Conservation (phyloP, 2,888 invertebrate genomes). For the Miltochrista miniata region DNA sequence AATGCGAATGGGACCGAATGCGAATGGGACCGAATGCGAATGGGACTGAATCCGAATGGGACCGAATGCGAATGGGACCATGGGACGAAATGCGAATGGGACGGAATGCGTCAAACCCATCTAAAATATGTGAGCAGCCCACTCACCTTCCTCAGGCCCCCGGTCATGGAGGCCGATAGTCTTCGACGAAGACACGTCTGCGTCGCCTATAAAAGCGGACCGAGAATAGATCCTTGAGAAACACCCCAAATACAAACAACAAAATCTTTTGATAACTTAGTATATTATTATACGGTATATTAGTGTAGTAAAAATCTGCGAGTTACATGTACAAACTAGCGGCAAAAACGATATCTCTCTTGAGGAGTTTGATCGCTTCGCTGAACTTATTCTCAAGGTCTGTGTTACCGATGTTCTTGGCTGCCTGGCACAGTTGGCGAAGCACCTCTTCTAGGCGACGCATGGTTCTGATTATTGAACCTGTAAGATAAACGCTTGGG, state of each 20-base stretch:
- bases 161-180: no score
- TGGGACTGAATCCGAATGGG: no score
- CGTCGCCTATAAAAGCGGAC: no score
- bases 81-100: no score
- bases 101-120: no score
- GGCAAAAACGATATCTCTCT: constrained; percentile 99
- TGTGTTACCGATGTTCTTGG: constrained; percentile 98
- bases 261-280: background rate
- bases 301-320: background rate
- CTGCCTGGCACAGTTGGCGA: constrained; percentile 97
- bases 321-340: constrained; percentile 93
- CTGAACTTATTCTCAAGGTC: constrained; percentile 98
- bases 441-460: constrained; percentile 97
- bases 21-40: no score
- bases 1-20: no score
- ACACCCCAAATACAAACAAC: background rate
- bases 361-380: constrained; percentile 94
- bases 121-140: no score
- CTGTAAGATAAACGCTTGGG: constrained; percentile 37
- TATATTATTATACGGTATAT: background rate
- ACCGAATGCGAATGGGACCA: no score
- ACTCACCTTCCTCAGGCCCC: no score
- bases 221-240: no score
- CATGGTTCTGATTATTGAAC: constrained; percentile 92
- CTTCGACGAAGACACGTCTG: no score